A percentile compares a stretch with the other conserved stretches of the same genome.
Evolutionary conservation across 53 echinoderm and acorn worm genomes (phyloP).

Genomic region (Hippasteria phrygiana): DNA sequence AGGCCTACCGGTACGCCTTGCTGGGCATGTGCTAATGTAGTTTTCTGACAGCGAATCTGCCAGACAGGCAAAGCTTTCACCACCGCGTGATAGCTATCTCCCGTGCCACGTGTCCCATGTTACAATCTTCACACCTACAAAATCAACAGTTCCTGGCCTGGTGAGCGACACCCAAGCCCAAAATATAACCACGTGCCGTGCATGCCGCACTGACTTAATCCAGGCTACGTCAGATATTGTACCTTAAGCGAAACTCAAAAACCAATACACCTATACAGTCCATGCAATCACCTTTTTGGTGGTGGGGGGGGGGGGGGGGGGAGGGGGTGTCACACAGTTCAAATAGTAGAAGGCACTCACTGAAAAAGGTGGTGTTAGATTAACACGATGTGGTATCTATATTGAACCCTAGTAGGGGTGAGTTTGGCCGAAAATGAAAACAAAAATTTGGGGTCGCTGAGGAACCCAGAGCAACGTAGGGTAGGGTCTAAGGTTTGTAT

Average conservation of each 20-base stretch:
- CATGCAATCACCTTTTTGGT: too few species aligned
- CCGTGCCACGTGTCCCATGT: conserved; percentile 13
- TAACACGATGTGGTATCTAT: too few species aligned
- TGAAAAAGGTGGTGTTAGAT: too few species aligned
- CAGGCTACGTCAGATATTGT: not conserved
- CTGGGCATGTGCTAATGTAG: too few species aligned
- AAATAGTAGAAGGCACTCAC: not conserved
- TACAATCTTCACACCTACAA: conserved; percentile 34
- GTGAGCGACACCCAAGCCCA: not conserved
- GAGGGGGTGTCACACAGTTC: not conserved
- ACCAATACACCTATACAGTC: too few species aligned
- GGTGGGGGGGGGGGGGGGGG: not conserved
- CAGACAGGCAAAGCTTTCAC: not conserved
- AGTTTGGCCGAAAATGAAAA: too few species aligned
- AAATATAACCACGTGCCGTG: not conserved
- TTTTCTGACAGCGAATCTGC: not conserved
- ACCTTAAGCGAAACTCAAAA: too few species aligned
- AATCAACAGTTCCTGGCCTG: conserved; percentile 29
- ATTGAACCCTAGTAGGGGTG: too few species aligned
- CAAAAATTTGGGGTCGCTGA: too few species aligned
- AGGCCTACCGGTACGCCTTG: too few species aligned
- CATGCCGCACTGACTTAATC: not conserved
- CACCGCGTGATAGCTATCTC: conserved; percentile 21
- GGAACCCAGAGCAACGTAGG: too few species aligned
- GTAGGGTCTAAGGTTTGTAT: too few species aligned